Conservation (phyloP, 2,113 vertebrate genomes). For the Pollimyrus isidori region DNA sequence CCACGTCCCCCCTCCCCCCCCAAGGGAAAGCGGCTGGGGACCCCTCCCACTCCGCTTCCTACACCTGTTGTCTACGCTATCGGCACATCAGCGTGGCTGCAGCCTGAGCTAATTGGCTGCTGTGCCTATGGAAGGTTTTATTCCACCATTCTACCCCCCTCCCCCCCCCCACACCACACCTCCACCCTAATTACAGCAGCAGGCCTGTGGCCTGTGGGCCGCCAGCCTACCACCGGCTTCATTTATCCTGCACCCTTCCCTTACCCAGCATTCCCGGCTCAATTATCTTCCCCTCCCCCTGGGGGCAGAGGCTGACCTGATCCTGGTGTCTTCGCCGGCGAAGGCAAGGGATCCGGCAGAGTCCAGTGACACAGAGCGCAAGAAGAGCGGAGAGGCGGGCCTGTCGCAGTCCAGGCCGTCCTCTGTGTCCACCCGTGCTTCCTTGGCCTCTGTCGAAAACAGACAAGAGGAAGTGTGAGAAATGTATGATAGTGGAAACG, state of each 20-base stretch:
- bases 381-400: slow-evolving; percentile 64
- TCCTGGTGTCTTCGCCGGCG: slow-evolving; percentile 73
- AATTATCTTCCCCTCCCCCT: not conserved
- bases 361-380: slow-evolving; percentile 71
- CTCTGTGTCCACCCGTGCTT: slow-evolving; percentile 39
- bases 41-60: not conserved
- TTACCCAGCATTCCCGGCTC: slow-evolving; percentile 22
- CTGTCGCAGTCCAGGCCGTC: slow-evolving; percentile 52
- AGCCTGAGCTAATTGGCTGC: slow-evolving; percentile 32
- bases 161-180: not conserved
- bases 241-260: slow-evolving; percentile 19
- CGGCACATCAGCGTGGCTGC: slow-evolving; percentile 17
- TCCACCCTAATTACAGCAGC: slow-evolving; percentile 14
- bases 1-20: not conserved
- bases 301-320: slow-evolving; percentile 60
- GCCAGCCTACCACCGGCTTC: slow-evolving; percentile 23
- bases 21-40: not conserved
- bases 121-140: slow-evolving; percentile 22
- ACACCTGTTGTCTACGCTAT: slow-evolving; percentile 25
- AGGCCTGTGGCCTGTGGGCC: slow-evolving; percentile 24
- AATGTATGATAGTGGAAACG: not conserved
- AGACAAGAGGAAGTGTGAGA: not conserved
- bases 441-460: slow-evolving; percentile 1
- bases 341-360: slow-evolving; percentile 68
- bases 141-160: not conserved